phyloP scores from a whole-genome alignment of 2,797 vertebrate genomes.

The Bufotes viridis region DNA sequence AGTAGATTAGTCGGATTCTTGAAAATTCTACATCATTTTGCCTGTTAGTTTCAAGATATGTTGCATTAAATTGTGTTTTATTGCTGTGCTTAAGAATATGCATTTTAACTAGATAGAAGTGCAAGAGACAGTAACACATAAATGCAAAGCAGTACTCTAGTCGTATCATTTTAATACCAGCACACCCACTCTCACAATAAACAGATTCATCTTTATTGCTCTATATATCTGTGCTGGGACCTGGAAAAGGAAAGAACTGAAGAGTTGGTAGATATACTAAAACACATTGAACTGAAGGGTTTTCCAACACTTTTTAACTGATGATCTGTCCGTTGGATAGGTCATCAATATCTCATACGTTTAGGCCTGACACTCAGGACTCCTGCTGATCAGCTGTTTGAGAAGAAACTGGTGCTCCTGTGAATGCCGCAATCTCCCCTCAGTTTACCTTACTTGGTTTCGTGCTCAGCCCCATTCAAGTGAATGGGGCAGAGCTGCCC shows the following conservation, averaged over 20 bases:
- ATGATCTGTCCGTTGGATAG: no score
- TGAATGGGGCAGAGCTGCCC: no score
- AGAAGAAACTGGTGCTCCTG: no score
- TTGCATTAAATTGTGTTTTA: conserved; percentile 6
- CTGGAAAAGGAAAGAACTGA: background rate
- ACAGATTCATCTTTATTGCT: conserved; percentile 8
- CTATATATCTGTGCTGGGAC: conserved; percentile 18
- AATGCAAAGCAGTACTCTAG: background rate
- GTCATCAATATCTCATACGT: no score
- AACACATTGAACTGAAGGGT: background rate
- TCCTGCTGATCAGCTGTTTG: no score
- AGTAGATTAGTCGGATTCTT: conserved; percentile 6
- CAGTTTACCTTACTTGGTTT: no score
- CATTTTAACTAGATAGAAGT: conserved; percentile 3
- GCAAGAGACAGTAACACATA: background rate
- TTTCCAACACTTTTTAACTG: no score
- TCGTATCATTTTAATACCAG: conserved; percentile 10
- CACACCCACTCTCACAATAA: background rate
- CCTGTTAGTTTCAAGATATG: background rate
- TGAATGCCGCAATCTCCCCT: no score
- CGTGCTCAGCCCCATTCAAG: no score
- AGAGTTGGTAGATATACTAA: background rate
- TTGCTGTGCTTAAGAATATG: background rate
- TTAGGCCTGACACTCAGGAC: no score
- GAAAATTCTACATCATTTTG: conserved; percentile 19